Conservation (phyloP, 2,113 vertebrate genomes). For the Urocynchramus pylzowi region DNA sequence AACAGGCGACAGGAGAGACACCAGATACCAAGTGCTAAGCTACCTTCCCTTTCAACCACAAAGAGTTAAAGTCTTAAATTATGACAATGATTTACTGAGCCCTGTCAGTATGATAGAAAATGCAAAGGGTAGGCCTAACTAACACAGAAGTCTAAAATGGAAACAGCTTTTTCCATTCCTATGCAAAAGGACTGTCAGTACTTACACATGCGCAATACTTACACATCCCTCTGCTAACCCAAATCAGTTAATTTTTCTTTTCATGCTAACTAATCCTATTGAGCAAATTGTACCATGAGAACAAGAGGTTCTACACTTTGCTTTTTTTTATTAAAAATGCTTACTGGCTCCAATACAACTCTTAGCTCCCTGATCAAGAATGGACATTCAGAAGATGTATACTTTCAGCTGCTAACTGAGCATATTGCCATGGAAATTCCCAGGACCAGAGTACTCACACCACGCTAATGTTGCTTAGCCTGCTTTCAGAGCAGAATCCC, state of each 20-base stretch:
- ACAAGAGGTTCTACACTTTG: background rate
- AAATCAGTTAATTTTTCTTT: background rate
- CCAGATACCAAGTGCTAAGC: background rate
- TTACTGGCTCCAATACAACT: background rate
- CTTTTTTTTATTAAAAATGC: background rate
- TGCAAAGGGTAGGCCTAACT: background rate
- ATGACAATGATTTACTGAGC: background rate
- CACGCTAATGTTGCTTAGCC: background rate
- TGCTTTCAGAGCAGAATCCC: background rate
- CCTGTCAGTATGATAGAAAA: background rate
- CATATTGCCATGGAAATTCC: background rate
- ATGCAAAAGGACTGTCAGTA: background rate
- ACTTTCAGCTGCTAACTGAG: background rate
- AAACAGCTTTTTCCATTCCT: background rate
- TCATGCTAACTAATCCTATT: background rate
- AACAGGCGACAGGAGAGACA: background rate
- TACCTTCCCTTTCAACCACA: fast-evolving
- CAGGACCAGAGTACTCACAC: background rate
- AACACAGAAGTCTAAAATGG: background rate
- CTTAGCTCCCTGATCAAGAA: background rate
- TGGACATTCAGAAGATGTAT: background rate
- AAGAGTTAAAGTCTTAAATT: background rate
- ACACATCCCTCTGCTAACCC: background rate
- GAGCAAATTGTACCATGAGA: background rate
- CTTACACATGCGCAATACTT: background rate